Percentiles rank a stretch among this genome's conserved stretches.
These are phyloP conservation scores for Drepana falcataria DNA, from an alignment of 2,888 invertebrate genomes.

Conservation along the genomic window DNA sequence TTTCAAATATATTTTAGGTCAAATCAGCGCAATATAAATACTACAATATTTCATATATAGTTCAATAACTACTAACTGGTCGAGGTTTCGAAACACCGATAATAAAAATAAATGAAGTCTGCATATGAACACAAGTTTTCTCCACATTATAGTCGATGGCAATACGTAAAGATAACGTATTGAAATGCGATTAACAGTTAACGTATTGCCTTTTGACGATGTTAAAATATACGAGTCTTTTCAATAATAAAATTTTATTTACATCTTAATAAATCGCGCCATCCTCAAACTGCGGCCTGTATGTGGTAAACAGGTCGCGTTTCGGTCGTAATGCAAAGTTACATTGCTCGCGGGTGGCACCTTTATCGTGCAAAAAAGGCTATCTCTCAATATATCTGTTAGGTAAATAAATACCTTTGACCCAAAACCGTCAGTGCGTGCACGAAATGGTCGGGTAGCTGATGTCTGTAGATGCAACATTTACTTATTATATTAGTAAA, in stretches of 20 bases:
- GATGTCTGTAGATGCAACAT: conserved; percentile 40
- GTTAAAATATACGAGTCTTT: conserved; percentile 43
- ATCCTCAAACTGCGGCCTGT: conserved; percentile 28
- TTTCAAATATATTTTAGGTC: not conserved
- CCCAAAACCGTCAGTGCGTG: conserved; percentile 52
- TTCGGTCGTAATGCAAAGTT: conserved; percentile 23
- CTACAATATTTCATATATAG: too few relatives aligned
- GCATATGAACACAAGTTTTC: conserved; percentile 43
- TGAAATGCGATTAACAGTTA: conserved; percentile 56
- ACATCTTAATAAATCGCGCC: conserved; percentile 51
- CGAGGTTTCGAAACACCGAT: conserved; percentile 39
- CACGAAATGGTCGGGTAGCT: conserved; percentile 44
- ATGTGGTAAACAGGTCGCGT: conserved; percentile 33
- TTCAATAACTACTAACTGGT: conserved; percentile 23
- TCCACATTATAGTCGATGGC: conserved; percentile 42
- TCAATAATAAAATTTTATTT: conserved; percentile 52
- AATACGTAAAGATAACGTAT: conserved; percentile 58
- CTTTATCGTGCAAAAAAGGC: conserved; percentile 41
- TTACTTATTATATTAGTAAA: too few relatives aligned
- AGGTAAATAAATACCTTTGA: conserved; percentile 65
- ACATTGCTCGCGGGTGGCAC: conserved; percentile 40
- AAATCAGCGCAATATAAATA: not conserved
- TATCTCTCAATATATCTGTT: conserved; percentile 48
- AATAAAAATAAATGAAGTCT: conserved; percentile 45
- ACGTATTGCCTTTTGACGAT: conserved; percentile 54